phyloP scores from a whole-genome alignment of 30 jellyfish, hydroid and myxozoan genomes.

The Morbakka virulenta region DNA sequence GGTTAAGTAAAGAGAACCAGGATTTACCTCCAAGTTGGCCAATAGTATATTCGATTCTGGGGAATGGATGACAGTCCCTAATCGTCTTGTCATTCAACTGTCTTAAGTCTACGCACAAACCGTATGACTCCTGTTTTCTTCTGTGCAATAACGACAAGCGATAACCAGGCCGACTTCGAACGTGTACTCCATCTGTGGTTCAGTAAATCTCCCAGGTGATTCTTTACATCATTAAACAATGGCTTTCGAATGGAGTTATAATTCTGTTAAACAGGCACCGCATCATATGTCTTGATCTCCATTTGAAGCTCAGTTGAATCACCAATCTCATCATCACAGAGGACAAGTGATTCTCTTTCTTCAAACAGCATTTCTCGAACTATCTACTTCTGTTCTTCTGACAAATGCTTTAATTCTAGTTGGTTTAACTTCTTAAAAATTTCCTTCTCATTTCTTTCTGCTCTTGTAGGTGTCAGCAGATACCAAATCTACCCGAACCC shows the following conservation, averaged over 20 bases:
- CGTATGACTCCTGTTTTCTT: not conserved
- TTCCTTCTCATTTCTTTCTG: no score
- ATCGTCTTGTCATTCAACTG: not conserved
- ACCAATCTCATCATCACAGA: not conserved
- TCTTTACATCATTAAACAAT: not conserved
- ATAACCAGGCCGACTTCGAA: not conserved
- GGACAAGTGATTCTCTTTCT: not conserved
- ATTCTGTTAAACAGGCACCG: not conserved
- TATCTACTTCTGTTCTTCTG: no score
- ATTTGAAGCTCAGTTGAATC: not conserved
- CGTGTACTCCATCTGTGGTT: no score
- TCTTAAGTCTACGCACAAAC: not conserved
- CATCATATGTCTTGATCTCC: not conserved
- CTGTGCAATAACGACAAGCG: not conserved
- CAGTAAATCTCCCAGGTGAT: not conserved
- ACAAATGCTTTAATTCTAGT: no score
- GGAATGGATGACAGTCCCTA: no score
- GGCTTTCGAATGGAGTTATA: not conserved
- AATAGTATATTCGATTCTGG: no score
- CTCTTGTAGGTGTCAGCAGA: no score
- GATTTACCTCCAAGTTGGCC: no score
- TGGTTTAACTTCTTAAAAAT: no score
- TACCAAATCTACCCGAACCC: no score
- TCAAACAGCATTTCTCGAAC: no score
- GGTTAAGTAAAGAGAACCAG: no score